These are phyloP conservation scores for Protaetia brevitarsis DNA, from an alignment of 1,140 invertebrate species.

Conservation along the genomic window DNA sequence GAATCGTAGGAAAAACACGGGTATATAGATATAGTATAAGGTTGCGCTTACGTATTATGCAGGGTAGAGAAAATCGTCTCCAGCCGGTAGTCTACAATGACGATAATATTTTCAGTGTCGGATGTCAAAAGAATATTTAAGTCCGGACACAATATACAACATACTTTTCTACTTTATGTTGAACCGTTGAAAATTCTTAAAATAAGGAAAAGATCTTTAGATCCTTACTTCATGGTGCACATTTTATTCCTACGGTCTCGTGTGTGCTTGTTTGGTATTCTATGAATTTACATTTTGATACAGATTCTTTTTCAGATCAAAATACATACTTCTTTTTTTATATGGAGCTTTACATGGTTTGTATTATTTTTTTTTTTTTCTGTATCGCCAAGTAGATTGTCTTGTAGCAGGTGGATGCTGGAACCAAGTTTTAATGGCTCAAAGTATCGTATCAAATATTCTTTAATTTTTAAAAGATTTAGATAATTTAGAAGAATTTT, in stretches of 20 bases:
- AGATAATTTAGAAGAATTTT: background rate
- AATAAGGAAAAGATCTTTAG: background rate
- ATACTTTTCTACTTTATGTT: background rate
- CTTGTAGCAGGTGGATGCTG: background rate
- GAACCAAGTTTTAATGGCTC: background rate
- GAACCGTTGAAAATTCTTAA: background rate
- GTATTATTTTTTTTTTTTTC: background rate
- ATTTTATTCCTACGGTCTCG: background rate
- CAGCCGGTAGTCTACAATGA: background rate
- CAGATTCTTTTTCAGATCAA: background rate
- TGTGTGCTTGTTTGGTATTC: background rate
- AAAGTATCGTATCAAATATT: background rate
- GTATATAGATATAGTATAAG: no score
- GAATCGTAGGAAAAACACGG: no score
- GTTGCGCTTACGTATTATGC: no score
- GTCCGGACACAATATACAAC: conserved; percentile 4
- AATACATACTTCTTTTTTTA: conserved; percentile 1
- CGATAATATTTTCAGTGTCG: conserved; percentile 6
- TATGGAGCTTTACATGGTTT: background rate
- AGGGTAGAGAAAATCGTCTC: no score
- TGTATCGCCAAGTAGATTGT: background rate
- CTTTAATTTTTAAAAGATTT: background rate
- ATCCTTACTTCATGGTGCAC: background rate
- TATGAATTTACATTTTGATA: background rate
- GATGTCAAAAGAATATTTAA: conserved; percentile 3